Percentiles rank a stretch among this genome's conserved stretches.
phyloP scores from a whole-genome alignment of 2,113 vertebrate genomes.

The Lamprotornis superbus region DNA sequence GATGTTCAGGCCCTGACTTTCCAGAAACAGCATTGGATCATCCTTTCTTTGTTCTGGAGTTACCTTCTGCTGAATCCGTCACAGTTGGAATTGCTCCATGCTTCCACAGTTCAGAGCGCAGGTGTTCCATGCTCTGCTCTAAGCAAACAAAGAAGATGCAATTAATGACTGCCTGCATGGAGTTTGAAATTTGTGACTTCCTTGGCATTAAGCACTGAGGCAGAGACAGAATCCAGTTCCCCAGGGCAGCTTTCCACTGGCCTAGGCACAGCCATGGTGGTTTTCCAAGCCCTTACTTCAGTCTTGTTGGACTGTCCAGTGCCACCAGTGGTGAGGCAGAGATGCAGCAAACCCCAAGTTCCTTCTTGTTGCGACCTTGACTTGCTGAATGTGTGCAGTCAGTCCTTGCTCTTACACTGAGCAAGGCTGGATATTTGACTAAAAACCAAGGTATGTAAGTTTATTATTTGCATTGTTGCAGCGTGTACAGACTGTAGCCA shows the following conservation, averaged over 20 bases:
- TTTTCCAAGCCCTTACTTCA: not conserved
- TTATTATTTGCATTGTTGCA: not conserved
- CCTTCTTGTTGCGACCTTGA: conserved; percentile 4
- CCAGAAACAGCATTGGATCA: not conserved
- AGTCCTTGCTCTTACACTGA: not conserved
- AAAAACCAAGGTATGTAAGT: not conserved
- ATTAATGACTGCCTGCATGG: not conserved
- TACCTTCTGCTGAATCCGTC: not conserved
- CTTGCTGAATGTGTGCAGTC: not conserved
- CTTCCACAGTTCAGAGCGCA: not conserved
- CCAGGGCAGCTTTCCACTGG: not conserved
- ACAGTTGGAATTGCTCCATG: not conserved
- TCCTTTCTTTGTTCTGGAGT: conserved; percentile 10
- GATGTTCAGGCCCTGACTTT: not conserved
- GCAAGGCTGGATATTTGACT: not conserved
- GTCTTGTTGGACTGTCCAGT: not conserved
- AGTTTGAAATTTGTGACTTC: not conserved
- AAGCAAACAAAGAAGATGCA: not conserved
- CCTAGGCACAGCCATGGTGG: not conserved
- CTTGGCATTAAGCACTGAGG: not conserved
- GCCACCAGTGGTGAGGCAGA: not conserved
- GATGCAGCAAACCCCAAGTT: not conserved
- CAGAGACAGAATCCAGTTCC: not conserved
- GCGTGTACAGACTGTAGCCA: accelerated
- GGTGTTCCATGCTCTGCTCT: not conserved